These are phyloP conservation scores for Dasysyrphus tricinctus DNA, from an alignment of 2,888 invertebrate genomes.

Conservation along the genomic window DNA sequence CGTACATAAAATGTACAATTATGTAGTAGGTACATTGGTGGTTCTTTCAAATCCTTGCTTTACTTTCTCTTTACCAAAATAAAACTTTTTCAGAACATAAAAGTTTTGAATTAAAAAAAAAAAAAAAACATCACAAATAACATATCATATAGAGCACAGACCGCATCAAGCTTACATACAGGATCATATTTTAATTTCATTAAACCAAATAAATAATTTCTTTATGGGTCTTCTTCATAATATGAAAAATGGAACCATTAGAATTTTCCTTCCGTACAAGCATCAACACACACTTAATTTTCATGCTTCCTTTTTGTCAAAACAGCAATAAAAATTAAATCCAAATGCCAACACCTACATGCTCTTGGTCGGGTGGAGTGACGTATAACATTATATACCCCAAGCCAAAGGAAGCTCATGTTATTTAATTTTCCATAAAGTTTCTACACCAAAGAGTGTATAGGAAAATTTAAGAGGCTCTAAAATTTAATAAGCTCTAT, in stretches of 20 bases:
- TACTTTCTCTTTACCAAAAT: no score
- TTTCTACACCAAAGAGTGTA: neutral
- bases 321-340: slow-evolving; percentile 30
- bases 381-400: neutral
- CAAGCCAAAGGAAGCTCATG: slow-evolving; percentile 9
- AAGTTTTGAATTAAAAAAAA: no score
- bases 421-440: slow-evolving; percentile 38
- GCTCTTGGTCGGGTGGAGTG: neutral
- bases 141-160: no score
- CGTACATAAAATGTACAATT: no score
- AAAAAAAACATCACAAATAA: no score
- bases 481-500: slow-evolving; percentile 63
- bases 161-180: neutral
- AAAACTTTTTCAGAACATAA: no score
- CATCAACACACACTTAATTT: neutral
- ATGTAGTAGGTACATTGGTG: no score
- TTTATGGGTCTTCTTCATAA: neutral
- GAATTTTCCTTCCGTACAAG: neutral
- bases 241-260: neutral
- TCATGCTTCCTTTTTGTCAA: neutral
- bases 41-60: no score
- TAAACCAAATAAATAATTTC: neutral
- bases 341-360: neutral
- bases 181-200: neutral
- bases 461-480: slow-evolving; percentile 23